Conservation (phyloP, 2,113 vertebrate genomes). For the Cisticola juncidis region DNA sequence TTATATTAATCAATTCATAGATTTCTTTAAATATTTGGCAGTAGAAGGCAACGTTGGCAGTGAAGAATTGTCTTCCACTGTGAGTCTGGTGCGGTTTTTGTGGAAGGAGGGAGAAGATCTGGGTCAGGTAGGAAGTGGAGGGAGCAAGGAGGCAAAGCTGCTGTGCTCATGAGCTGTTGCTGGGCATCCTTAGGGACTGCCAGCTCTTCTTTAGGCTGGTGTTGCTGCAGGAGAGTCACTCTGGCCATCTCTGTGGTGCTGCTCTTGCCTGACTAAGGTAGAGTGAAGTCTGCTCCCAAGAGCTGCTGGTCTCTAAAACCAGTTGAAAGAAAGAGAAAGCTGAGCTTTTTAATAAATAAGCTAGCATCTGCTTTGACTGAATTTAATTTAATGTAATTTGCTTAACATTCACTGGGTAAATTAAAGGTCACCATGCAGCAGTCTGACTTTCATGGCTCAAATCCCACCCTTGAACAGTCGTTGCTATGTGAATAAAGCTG, state of each 20-base stretch:
- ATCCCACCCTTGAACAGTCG: neutral
- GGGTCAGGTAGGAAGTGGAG: neutral
- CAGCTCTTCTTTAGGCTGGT: neutral
- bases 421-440: constrained; percentile 12
- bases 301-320: neutral
- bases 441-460: constrained; percentile 15
- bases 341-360: constrained; percentile 55
- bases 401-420: constrained; percentile 38
- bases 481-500: neutral
- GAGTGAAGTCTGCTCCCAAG: neutral
- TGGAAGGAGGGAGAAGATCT: neutral
- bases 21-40: neutral
- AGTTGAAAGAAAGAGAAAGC: constrained; percentile 13
- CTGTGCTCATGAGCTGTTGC: neutral
- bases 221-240: neutral
- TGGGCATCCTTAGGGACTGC: neutral
- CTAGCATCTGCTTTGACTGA: constrained; percentile 30
- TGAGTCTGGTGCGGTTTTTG: accelerated
- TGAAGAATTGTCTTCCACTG: neutral
- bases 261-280: neutral
- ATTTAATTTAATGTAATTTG: constrained; percentile 60
- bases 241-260: neutral
- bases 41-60: neutral
- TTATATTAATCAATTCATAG: neutral
- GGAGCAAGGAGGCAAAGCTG: neutral